Base-by-base conservation (phyloP, 2,113 vertebrate genomes). In the Bostrychus sinensis region DNA sequence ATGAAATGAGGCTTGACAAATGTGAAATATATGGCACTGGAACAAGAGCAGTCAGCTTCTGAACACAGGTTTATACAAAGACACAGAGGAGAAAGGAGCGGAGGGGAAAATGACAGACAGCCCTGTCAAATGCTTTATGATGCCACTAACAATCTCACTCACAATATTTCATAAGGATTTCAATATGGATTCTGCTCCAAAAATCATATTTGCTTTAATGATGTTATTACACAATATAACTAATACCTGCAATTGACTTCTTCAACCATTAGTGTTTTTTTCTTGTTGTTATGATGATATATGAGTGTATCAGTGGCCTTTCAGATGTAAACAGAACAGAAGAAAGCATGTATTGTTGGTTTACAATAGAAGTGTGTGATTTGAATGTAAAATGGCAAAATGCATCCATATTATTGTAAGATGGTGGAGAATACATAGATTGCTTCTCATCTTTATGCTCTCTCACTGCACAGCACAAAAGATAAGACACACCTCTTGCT, bases 11-110 rank as follows among this genome's bases (percentile, higher is more conserved):
- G 25, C 16, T 2, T 57, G 66, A 41, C 66, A 62, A 43, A 51
- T 70, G 51, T 57, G 53, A 58, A 42, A 58, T 70, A 74, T 70
- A 32, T 34, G 19, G 26, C 41, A 39, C 12, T 56, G 59, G 58
- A 41, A 60, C 16, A 19, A 10, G 43, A 58, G 39, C 19, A 23
- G 39, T 41, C 20, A 42, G 42, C 22, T 42, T 38, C 42, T 62
- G 41, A 38, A 48, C 50, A 55, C 62, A 62, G 37, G 23, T 12
- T 60, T 3, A 25, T 14, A 57, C 42, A n/a, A 48, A 72, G 32
- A 12, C 30, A 55, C 51, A 32, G 50, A 71, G n/a, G 28, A 42
- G 7, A 10, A 25, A 20, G 16, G 36, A 28, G 61, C 28, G 39
- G n/a, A 32, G 39, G 54, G 43, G 38, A 26, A 17, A 41, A 48